Evolutionary conservation across 2,113 vertebrate genomes (phyloP).

Genomic region (Vulpes ferrilata): DNA sequence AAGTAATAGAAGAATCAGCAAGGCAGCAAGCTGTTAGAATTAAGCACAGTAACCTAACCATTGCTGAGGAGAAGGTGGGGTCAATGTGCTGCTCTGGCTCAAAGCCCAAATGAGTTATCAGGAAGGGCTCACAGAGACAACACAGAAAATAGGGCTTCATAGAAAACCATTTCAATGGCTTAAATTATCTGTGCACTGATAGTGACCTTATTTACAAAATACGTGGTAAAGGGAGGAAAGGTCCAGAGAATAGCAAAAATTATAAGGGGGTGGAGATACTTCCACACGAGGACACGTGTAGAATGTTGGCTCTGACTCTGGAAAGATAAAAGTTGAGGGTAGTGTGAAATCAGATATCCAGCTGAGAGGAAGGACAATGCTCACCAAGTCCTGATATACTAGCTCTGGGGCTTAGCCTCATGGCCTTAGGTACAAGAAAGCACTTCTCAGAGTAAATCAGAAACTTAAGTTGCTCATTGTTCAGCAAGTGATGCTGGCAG

Average conservation of each 20-base stretch:
- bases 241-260: not conserved
- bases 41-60: not conserved
- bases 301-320: not conserved
- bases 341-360: not conserved
- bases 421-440: conserved; percentile 24
- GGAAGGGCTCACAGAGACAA: not conserved
- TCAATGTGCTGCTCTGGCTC: not conserved
- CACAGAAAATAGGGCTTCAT: not conserved
- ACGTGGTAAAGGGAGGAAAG: not conserved
- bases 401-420: not conserved
- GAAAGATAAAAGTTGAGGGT: not conserved
- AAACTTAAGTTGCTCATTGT: not conserved
- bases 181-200: not conserved
- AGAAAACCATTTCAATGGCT: not conserved
- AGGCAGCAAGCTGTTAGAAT: not conserved
- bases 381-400: not conserved
- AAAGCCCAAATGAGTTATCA: not conserved
- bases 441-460: not conserved
- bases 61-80: not conserved
- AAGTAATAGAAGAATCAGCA: not conserved
- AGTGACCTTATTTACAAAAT: not conserved
- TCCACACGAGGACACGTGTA: not conserved
- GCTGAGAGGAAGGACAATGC: not conserved
- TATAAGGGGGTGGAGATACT: not conserved
- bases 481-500: not conserved